These are phyloP conservation scores for Chrysina gloriosa DNA, from an alignment of 2,888 invertebrate genomes.

Conservation along the genomic window DNA sequence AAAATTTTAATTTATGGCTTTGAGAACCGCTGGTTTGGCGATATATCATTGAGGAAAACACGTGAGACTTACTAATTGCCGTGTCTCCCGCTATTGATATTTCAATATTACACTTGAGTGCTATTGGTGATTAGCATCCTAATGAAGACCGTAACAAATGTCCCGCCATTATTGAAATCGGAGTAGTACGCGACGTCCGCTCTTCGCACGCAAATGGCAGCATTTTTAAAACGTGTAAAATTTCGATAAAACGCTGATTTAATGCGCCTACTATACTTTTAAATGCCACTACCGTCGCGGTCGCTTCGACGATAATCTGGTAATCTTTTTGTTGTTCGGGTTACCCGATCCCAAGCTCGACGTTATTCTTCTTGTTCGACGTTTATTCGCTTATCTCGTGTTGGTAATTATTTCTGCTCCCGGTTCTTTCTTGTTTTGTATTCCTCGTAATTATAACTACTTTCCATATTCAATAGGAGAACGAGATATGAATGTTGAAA, in stretches of 20 bases:
- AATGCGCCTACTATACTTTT: constrained; percentile 1
- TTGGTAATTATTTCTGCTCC: no score
- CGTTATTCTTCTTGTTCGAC: no score
- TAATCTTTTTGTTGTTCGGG: no score
- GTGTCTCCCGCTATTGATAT: constrained; percentile 45
- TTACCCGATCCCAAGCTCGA: no score
- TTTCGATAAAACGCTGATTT: constrained; percentile 33
- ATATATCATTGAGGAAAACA: constrained; percentile 30
- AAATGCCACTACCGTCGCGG: no score
- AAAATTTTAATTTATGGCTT: constrained; percentile 41
- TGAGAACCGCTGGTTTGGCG: constrained; percentile 27
- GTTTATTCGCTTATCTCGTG: no score
- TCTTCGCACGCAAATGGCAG: not conserved
- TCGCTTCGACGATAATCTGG: no score
- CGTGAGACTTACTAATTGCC: constrained; percentile 48
- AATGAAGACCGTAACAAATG: constrained; percentile 47
- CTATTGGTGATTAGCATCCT: constrained; percentile 45
- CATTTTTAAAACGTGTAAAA: constrained; percentile 34
- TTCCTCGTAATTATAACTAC: no score
- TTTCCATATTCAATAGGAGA: no score
- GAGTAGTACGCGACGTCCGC: constrained; percentile 5
- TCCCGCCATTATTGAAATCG: constrained; percentile 44
- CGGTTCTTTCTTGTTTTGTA: no score
- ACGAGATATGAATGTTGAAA: no score
- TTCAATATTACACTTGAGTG: constrained; percentile 49